Base-by-base conservation (phyloP, 2,113 vertebrate species). In the Climacteris rufus region DNA sequence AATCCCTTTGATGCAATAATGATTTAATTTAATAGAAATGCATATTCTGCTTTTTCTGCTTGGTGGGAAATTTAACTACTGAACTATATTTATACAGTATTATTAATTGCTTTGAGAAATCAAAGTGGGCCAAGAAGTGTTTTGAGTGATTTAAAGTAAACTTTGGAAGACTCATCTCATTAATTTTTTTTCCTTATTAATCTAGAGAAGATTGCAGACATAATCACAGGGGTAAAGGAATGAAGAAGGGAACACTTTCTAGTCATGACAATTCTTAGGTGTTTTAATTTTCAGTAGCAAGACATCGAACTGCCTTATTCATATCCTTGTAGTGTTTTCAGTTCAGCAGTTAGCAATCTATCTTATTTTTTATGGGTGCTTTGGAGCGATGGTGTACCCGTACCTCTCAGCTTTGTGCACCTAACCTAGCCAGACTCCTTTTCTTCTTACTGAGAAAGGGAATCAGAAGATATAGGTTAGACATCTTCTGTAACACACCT, bases 91-190 rank as follows among this genome's bases (percentile, higher is more conserved):
- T 92, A 59, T 89, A 53, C 49, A 64, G 21, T 77, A 39, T 74
- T 95, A 85, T 91, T 78, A 93, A 91, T 93, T 91, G 44, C 70
- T 82, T 91, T 89, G 60, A 91, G 88, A 91, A 91, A 82, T 93
- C 59, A 89, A 95, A 91, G 84, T n/a, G 71, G 82, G 49, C 18
- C 50, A 78, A 69, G 31, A 68, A 57, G 13, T 45, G 24, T 64
- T 91, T 69, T 54, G 60, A 45, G 33, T 50, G 75, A 68, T 82
- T 85, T 86, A 82, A 93, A 84, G 18, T 57, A 88, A 74, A 33
- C 49, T 78, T 91, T 82, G 65, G 28, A 86, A 63, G 39, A 72
- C 39, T 64, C 64, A 42, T 57, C 63, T 91, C 74, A 53, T 71
- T 87, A 56, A 27, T 79, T 88, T 90, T 85, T 85, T 68, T 13